Percentiles rank a stretch among this genome's conserved stretches.
Evolutionary conservation across 2,113 vertebrate species (phyloP).

Genomic region (Suricata suricatta): DNA sequence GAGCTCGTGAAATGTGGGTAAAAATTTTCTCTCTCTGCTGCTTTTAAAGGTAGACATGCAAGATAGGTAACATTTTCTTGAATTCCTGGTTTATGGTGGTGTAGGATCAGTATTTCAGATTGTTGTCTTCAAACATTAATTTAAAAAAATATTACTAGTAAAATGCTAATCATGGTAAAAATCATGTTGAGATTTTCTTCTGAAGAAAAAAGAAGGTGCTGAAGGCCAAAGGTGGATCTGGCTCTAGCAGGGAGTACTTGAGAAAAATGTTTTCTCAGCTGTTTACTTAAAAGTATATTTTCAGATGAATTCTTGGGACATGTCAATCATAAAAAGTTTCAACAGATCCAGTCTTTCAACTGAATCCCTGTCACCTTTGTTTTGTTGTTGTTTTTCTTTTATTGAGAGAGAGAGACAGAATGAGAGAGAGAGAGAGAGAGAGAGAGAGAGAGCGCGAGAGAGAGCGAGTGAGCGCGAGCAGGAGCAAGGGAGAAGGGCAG

Average conservation of each 20-base stretch:
- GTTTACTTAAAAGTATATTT: not conserved
- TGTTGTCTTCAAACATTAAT: slow-evolving; percentile 4
- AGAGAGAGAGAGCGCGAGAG: too few species aligned
- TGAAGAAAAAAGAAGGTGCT: not conserved
- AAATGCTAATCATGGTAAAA: not conserved
- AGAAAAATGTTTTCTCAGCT: not conserved
- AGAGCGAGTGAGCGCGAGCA: too few species aligned
- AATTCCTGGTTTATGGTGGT: not conserved
- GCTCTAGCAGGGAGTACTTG: not conserved
- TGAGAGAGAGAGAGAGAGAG: too few species aligned
- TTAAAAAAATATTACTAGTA: not conserved
- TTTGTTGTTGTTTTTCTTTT: too few species aligned
- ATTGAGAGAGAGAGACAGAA: too few species aligned
- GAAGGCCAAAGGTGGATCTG: not conserved
- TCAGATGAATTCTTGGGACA: not conserved
- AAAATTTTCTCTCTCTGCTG: not conserved
- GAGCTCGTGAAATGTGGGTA: not conserved
- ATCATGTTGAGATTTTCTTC: not conserved
- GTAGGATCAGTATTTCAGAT: not conserved
- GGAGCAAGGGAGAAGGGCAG: too few species aligned
- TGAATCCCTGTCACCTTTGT: not conserved
- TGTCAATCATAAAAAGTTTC: not conserved
- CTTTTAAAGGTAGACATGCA: not conserved
- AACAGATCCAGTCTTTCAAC: not conserved
- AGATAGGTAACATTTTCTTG: not conserved